Base-by-base conservation (phyloP, 2,797 vertebrate genomes). In the Odontamblyopus rebecca region DNA sequence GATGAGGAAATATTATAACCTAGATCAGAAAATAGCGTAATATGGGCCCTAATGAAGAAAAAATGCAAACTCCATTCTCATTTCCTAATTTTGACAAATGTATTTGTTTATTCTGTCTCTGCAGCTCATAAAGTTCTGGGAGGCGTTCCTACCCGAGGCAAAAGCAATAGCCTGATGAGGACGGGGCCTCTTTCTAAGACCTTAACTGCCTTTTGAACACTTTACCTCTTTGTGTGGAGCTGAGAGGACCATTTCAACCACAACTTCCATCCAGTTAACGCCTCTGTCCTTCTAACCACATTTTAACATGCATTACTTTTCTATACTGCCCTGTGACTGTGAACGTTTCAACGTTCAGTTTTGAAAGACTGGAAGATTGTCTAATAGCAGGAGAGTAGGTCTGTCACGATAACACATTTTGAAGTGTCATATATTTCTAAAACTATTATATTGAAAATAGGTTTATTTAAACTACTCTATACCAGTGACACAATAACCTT, bases 101-200 rank as follows among this genome's bases (percentile, higher is more conserved):
- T 23, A 5, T 51, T 23, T 50, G 7, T 68, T 19, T 61, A 26
- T 70, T 19, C 68, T 63, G 66, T 76, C 67, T 70, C 76, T 69
- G 18, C 77, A 99, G 98, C 90, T 99, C 84, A 97, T 97, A 73
- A 99, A 99, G 84, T 98, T 98, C 88, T 99, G 98, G 98, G 98
- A 99, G 91, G 96, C 96, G 0, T 99, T 99, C 92, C 88, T 99
- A 63, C 98, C 98, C 0, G 98, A 99, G 91, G 98, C 98, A 13
- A 99, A 99, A 93, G 98, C 97, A 56, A 99, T 99, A 82, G 98
- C 97, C 67, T 99, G 95, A 95, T 12, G 7, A 19, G 13, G n/a
- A 64, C 23, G 12, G 50, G 64, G 41, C 64, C 72, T 76, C 29
- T 53, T 78, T 3, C 81, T 38, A 76, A 91, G 82, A 89, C 80